Base-by-base conservation (phyloP, 2,113 vertebrate species). In the Paraplagusia blochii region DNA sequence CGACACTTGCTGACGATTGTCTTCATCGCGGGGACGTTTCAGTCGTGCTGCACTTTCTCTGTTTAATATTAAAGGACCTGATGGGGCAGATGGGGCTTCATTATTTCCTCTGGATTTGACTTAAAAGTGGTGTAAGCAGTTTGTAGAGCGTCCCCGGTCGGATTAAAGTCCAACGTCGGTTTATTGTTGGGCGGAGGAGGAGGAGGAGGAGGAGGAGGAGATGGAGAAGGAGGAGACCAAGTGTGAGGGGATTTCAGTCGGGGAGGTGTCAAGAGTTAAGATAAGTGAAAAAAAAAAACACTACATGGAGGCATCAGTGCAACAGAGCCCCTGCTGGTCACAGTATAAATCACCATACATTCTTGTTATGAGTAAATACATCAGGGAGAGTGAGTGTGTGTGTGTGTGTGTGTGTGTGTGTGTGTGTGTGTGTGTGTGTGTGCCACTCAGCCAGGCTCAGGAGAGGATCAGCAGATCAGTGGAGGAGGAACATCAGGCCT, bases 331-430 rank as follows among this genome's bases (percentile, higher is more conserved):
- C 80, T 57, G 72, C 79, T 85, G 88, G 81, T 87, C 80, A 78
- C 85, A 73, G 87, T 85, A 88, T 90, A 89, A 90, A 90, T 91
- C 86, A 89, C 82, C 87, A 89, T 90, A 88, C 81, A 83, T 87
- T 88, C 86, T 85, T 90, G 85, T 91, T 90, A 90, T 89, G 83
- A 90, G 89, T 87, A 91, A 91, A 91, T 87, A 88, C 71, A 84
- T 83, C 85, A n/a, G 76, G 77, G 56, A 47, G 67, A 70, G 59
- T 39, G 50, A 47, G 62, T 63, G 74, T 79, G 34, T 55, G 36
- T 53, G 76, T 77, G 56, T 47, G 67, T 69, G 59, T 39, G 50
- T 48, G 62, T 63, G 74, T 79, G 34, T 55, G 36, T 53, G 64
- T 57, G 63, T 63, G 58, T 46, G 58, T 66, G 68, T 53, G 73